Evolutionary conservation across 2,888 invertebrate species (phyloP), one percentile per base, ranked within the genome.

Genomic region (Microctonus aethiopoides): DNA sequence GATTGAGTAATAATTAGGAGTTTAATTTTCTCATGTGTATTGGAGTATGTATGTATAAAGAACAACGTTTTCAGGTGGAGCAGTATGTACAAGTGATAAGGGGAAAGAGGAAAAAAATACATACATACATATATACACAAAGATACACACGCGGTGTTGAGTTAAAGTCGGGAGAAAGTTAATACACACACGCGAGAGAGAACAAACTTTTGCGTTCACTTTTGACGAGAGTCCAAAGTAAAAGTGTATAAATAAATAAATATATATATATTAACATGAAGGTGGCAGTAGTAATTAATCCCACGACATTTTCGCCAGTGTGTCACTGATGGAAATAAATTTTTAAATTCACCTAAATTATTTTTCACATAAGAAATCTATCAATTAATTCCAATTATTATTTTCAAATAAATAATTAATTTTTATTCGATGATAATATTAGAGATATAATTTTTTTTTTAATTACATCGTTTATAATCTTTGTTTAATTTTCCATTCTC

Each of bases 161-260:
- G 13, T 22, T 51, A 24, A 64, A 69, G 36, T 46, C 51, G 63
- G 59, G 68, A 64, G 68, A 69, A 69, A 69, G 68, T 69, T 69
- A 64, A 64, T 59, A 59, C 68, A 64, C 64, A 64, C 64, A 64
- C 64, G 64, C 64, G 64, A 64, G 64, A 59, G 64, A 46, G 46
- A 46, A 46, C 59, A 59, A 59, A 69, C 46, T 64, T 69, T 69
- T 64, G 68, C 68, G 68, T 69, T 69, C 68, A 69, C 68, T 69
- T 69, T 69, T 69, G 62, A 69, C 64, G 62, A 46, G 67, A 39
- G 32, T 57, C 56, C 51, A 29, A 24, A 63, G 62, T 56, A 56
- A 62, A 20, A 64, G 62, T 57, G 36, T 68, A 62, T 54, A 46
- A n/a, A 39, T 39, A n/a, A n/a, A 39, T 39, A 46, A 16, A 46